Percentiles rank a stretch among this genome's conserved stretches.
Conservation (phyloP, 2,113 vertebrate species). For the Ophthalmotilapia sp. region DNA sequence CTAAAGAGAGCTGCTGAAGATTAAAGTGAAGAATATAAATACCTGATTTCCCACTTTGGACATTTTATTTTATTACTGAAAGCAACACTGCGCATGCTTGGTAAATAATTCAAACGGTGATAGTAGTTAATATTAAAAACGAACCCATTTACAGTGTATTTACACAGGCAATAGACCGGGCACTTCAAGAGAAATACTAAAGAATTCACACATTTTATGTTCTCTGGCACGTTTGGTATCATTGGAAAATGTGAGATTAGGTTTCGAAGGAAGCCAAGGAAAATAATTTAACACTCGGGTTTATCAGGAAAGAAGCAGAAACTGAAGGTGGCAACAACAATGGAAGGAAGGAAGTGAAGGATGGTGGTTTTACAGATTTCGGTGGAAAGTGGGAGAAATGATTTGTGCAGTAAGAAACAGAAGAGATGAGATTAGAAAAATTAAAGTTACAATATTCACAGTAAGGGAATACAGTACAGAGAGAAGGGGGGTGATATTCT, state of each 20-base stretch:
- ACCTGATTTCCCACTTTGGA: neutral
- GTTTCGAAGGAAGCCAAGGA: neutral
- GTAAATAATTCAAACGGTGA: neutral
- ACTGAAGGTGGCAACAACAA: neutral
- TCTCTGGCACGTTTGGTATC: neutral
- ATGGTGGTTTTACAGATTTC: accelerated
- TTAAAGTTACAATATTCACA: neutral
- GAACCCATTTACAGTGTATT: neutral
- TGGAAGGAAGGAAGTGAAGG: neutral
- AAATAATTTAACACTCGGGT: neutral
- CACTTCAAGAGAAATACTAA: neutral
- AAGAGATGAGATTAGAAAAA: neutral
- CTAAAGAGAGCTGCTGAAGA: neutral
- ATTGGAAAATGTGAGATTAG: neutral
- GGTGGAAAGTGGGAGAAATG: neutral
- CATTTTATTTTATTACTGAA: neutral
- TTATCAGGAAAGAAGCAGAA: neutral
- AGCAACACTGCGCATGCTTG: neutral
- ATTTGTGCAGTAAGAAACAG: neutral
- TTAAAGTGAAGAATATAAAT: neutral
- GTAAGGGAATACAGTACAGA: neutral
- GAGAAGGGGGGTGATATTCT: neutral
- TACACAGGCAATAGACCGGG: neutral
- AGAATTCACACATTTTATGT: neutral
- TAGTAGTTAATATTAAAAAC: neutral